Evolutionary conservation across 2,113 vertebrate species (phyloP), one percentile per base, ranked within the genome.

Genomic region (Elachura formosa): DNA sequence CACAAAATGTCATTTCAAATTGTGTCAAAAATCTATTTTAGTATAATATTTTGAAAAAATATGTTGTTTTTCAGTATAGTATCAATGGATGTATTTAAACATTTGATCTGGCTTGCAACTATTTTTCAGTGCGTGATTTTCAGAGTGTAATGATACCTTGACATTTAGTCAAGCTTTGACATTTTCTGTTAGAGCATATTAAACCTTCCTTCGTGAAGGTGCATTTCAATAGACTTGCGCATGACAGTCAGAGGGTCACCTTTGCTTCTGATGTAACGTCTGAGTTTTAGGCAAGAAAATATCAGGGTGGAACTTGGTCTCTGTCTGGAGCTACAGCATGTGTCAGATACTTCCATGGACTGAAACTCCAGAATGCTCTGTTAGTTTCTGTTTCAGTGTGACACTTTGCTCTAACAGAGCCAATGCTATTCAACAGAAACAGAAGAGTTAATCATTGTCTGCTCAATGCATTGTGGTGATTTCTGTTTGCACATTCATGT

Each of bases 141-240:
- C 21, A 58, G 19, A 54, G 25, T 31, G 15, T 87, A 83, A 75
- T 78, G 87, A 74, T 77, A 63, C 33, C 40, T 38, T 91, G 73
- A 88, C 84, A 81, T 94, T 96, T 95, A 94, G 69, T 76, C 80
- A 69, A 73, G 87, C 51, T 83, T 90, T 96, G 95, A 90, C 91
- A 86, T 96, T 97, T 96, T 90, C 64, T 90, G 56, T 80, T 77
- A 12, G 68, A 59, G 14, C 58, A 72, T 43, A 80, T 84, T 59
- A 90, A 86, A 91, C 75, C 18, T 80, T 55, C 12, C 40, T 83
- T 56, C 18, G 4, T 95, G 93, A 28, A 76, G 51, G 31, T 84
- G 78, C 82, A 74, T 96, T 91, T 96, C 87, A 86, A 20, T 78
- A 55, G 95, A 29, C 2, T 10, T 25, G 75, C 40, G 69, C 90